Evolutionary conservation across 1,140 invertebrate genomes (phyloP), one percentile per base, ranked within the genome.

Genomic region (Oryzaephilus surinamensis): DNA sequence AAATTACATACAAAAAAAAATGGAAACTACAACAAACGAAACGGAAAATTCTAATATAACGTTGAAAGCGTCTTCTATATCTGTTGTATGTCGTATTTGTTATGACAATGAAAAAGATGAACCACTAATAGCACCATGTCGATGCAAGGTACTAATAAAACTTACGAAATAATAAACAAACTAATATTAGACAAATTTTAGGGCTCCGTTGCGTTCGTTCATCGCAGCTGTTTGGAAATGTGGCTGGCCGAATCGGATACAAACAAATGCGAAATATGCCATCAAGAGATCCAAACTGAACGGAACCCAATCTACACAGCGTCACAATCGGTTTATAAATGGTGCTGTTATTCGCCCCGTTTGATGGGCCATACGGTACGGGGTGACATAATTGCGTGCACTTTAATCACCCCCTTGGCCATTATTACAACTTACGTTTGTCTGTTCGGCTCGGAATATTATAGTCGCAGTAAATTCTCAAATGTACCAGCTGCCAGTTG

Each of bases 181-280:
- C 26, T 31, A n/a, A 40, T 43, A 19, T 20, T 11, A 33, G 24
- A 28, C 16, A 7, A 35, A 42, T 49, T 43, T n/a, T 32, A 61
- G 59, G 81, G 81, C 8, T 74, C 74, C 14, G 71, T 84, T 48
- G 77, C 76, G 6, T 67, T 73, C 36, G 72, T 83, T 16, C 81
- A 84, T 60, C 57, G 71, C 35, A 59, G 64, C 11, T 84, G 81
- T 55, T 59, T 84, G 27, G 79, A 83, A 60, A 67, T 68, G 43
- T 84, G 81, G 81, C 64, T 84, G 35, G 67, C 72, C 41, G 69
- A 75, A 52, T 71, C 71, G 4, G 69, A 68, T 38, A 68, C 69
- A 8, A 69, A 66, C 19, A 61, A 64, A 38, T 78, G 76, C 61
- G 76, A 78, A 62, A 61, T 78, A 12, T 78, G 76, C 48, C 63